A percentile compares a stretch with the other conserved stretches of the same genome.
These are phyloP conservation scores for Nemotelus nigrinus DNA, from an alignment of 2,888 invertebrate species.

Conservation along the genomic window DNA sequence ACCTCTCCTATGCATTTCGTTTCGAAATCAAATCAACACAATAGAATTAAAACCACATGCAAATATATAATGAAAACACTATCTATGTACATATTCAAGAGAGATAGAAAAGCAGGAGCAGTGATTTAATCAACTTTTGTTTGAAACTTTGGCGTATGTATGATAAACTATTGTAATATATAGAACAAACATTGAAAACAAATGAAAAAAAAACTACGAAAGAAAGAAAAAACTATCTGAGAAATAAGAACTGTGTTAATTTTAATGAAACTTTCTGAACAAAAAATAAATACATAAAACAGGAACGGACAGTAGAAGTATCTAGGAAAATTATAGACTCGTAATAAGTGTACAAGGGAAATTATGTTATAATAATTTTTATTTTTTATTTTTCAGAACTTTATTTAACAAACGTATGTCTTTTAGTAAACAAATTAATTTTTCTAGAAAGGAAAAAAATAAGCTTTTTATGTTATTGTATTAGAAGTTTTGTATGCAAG, in stretches of 20 bases:
- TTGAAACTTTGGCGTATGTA: neutral
- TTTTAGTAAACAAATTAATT: conserved; percentile 24
- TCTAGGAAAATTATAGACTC: conserved; percentile 31
- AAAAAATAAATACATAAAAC: conserved; percentile 24
- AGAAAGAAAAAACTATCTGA: conserved; percentile 5
- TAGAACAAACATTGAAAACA: conserved; percentile 9
- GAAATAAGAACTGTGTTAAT: conserved; percentile 39
- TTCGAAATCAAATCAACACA: neutral
- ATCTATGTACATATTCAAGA: conserved; percentile 28
- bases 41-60: neutral
- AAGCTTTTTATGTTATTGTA: conserved; percentile 32
- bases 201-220: conserved; percentile 10
- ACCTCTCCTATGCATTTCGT: neutral
- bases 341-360: conserved; percentile 49
- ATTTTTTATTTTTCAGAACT: neutral
- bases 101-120: neutral
- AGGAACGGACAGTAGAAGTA: conserved; percentile 23
- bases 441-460: neutral
- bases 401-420: conserved; percentile 19
- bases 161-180: too few relatives aligned
- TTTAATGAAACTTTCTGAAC: conserved; percentile 27
- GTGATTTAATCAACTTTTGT: conserved; percentile 16
- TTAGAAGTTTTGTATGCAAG: neutral
- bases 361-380: conserved; percentile 49
- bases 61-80: conserved; percentile 10